A percentile compares a stretch with the other conserved stretches of the same genome.
These are phyloP conservation scores for Heloderma charlesbogerti DNA, from an alignment of 2,113 vertebrate species.

Conservation along the genomic window DNA sequence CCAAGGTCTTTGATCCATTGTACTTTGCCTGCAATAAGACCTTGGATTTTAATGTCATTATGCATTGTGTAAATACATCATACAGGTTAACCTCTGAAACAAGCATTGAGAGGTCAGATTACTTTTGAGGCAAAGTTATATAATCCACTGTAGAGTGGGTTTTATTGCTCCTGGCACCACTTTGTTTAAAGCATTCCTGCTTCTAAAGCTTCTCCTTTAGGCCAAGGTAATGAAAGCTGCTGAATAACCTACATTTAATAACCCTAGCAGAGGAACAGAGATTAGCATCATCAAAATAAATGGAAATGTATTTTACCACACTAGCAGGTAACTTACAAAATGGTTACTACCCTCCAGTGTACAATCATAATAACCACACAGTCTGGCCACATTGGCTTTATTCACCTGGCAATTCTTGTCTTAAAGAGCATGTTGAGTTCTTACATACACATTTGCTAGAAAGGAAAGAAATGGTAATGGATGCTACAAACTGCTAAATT, in stretches of 20 bases:
- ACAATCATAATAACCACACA: not conserved
- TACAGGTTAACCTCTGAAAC: not conserved
- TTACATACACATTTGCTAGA: not conserved
- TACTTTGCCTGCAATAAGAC: not conserved
- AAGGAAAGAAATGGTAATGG: fast-evolving
- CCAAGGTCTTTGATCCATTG: not conserved
- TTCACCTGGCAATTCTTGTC: fast-evolving
- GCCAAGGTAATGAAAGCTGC: not conserved
- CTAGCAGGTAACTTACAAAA: not conserved
- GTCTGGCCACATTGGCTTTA: not conserved
- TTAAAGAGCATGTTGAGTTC: not conserved
- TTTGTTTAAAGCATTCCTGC: constrained; percentile 1
- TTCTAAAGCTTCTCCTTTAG: not conserved
- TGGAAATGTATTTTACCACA: constrained; percentile 12
- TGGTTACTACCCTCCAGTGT: constrained; percentile 14
- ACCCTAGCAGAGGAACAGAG: constrained; percentile 5
- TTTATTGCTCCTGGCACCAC: constrained; percentile 3
- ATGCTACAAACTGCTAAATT: not conserved
- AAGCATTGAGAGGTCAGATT: not conserved
- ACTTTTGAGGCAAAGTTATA: not conserved
- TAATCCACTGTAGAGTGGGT: not conserved
- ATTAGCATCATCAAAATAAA: constrained; percentile 7
- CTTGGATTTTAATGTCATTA: not conserved
- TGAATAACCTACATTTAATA: constrained; percentile 9
- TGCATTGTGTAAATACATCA: not conserved